Evolutionary conservation across 2,888 invertebrate species (phyloP).

Genomic region (Gryllus longicercus): DNA sequence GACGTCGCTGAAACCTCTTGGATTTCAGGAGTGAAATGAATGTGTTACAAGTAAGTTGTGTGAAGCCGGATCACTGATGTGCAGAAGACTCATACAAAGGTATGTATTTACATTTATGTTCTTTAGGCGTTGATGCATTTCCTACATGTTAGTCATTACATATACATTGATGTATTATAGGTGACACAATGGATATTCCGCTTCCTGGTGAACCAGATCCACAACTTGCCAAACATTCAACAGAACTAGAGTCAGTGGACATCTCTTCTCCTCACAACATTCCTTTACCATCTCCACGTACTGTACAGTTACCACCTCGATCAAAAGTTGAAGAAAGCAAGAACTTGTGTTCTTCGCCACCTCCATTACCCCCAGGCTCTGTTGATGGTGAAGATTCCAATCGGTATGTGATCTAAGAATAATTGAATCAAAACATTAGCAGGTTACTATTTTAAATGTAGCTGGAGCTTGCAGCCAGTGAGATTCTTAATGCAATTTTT

Average conservation of each 20-base stretch:
- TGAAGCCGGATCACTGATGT: neutral
- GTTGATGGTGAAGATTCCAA: neutral
- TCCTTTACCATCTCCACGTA: neutral
- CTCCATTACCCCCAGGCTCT: neutral
- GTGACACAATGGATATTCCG: neutral
- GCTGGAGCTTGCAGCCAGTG: too few species aligned
- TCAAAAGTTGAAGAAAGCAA: neutral
- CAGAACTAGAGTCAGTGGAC: neutral
- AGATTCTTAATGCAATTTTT: too few species aligned
- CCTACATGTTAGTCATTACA: too few species aligned
- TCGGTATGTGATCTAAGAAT: neutral
- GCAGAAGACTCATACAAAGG: neutral
- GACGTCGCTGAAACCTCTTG: too few species aligned
- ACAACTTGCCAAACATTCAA: neutral
- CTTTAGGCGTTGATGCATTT: too few species aligned
- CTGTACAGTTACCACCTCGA: neutral
- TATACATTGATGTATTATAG: neutral
- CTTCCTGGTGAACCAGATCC: slow-evolving; percentile 11
- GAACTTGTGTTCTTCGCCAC: neutral
- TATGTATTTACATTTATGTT: neutral
- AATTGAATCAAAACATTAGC: too few species aligned
- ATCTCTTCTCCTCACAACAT: slow-evolving; percentile 1
- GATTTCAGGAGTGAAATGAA: neutral
- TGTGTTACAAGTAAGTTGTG: neutral
- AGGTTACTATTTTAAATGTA: too few species aligned